Conservation (phyloP, 2,797 vertebrate genomes). For the Enteromius viviparus region DNA sequence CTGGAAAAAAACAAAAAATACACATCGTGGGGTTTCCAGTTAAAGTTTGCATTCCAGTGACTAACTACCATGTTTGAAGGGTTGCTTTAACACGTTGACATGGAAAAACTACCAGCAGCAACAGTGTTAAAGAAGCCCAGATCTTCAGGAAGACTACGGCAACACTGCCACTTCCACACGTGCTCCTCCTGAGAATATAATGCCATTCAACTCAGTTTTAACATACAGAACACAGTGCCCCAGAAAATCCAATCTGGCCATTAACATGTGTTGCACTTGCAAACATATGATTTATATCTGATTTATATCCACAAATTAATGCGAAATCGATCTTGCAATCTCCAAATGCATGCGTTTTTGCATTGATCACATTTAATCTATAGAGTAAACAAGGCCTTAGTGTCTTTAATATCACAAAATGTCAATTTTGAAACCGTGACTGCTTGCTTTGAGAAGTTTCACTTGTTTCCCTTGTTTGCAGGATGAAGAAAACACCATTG, state of each 20-base stretch:
- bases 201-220: no score
- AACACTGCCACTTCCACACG: neutral
- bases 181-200: no score
- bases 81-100: neutral
- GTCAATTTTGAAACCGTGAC: neutral
- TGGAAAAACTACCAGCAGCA: neutral
- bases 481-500: constrained; percentile 55
- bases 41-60: neutral
- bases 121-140: neutral
- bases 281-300: no score
- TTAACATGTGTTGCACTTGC: no score
- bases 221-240: no score
- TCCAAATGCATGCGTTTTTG: no score
- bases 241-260: no score
- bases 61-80: neutral
- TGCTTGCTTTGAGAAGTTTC: neutral
- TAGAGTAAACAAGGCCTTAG: neutral
- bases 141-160: neutral
- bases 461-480: constrained; percentile 49
- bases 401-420: neutral
- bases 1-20: no score
- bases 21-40: neutral
- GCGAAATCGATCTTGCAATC: no score
- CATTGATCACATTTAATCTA: neutral
- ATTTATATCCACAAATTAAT: no score